These are phyloP conservation scores for Autographa pulchrina DNA, from an alignment of 2,888 invertebrate species.

Conservation along the genomic window DNA sequence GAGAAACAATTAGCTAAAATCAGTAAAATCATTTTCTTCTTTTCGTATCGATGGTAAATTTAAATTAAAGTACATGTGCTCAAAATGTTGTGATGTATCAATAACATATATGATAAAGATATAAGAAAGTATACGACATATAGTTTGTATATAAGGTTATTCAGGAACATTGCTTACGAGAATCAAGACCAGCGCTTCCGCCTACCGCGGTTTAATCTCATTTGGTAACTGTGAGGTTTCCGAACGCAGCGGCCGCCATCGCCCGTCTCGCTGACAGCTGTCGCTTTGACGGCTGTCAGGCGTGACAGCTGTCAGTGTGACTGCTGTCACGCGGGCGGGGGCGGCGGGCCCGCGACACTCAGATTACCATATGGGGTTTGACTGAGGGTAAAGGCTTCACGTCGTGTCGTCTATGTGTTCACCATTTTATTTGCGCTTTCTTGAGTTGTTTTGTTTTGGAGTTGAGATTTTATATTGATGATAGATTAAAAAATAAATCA, in stretches of 20 bases:
- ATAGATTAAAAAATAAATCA: too few species aligned
- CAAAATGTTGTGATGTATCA: too few species aligned
- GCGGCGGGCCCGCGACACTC: conserved; percentile 86
- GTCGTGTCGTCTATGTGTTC: conserved; percentile 87
- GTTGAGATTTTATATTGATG: conserved; percentile 32
- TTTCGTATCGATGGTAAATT: too few species aligned
- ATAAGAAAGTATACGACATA: too few species aligned
- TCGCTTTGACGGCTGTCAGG: conserved; percentile 60
- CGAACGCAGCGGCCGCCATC: conserved; percentile 73
- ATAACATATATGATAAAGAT: too few species aligned
- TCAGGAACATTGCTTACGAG: conserved; percentile 30
- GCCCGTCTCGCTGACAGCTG: conserved; percentile 60
- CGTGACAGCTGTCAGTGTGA: conserved; percentile 63
- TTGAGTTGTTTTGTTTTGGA: conserved; percentile 43
- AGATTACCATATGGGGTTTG: conserved; percentile 96
- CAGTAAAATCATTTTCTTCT: too few species aligned
- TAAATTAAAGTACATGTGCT: too few species aligned
- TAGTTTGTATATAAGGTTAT: background rate
- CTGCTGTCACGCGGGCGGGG: conserved; percentile 62
- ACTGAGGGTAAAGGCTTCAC: conserved; percentile 88
- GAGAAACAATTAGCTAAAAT: too few species aligned
- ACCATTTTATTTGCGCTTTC: conserved; percentile 68
- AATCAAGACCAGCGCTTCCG: conserved; percentile 75
- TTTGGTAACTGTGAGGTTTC: conserved; percentile 98
- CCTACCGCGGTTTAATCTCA: conserved; percentile 97